phyloP scores from a whole-genome alignment of 2,113 vertebrate species.

The Ibidorhyncha struthersii region DNA sequence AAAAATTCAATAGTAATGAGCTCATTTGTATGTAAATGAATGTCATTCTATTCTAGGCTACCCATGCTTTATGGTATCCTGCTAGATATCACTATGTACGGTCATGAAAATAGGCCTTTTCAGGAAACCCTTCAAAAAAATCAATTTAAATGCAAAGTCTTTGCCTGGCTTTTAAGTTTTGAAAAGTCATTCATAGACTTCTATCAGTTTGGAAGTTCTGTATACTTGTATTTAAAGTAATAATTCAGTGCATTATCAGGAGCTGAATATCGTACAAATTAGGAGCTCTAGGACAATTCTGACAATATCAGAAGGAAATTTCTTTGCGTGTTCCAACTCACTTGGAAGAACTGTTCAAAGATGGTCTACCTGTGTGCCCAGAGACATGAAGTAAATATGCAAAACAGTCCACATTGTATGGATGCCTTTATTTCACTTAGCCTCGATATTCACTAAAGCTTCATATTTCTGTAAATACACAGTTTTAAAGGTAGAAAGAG shows the following conservation, averaged over 20 bases:
- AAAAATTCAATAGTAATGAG: constrained; percentile 63
- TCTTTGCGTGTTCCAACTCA: neutral
- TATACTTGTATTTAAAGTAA: neutral
- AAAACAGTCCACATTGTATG: neutral
- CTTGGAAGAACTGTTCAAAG: neutral
- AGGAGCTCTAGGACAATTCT: neutral
- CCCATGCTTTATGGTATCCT: constrained; percentile 26
- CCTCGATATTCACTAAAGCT: neutral
- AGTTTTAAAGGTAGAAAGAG: neutral
- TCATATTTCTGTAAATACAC: neutral
- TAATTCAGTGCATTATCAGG: neutral
- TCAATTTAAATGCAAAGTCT: constrained; percentile 61
- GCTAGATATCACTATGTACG: constrained; percentile 29
- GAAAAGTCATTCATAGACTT: neutral
- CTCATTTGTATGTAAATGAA: constrained; percentile 72
- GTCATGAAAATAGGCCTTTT: constrained; percentile 41
- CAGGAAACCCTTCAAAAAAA: constrained; percentile 27
- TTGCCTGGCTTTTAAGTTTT: constrained; percentile 16
- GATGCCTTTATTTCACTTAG: neutral
- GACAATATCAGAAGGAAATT: neutral
- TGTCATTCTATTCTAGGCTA: constrained; percentile 47
- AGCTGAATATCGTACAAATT: neutral
- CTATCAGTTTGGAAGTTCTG: neutral
- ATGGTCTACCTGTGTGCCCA: neutral
- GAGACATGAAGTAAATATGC: neutral